phyloP scores from a whole-genome alignment of 2,888 invertebrate species.

The Stictocephala bisonia region DNA sequence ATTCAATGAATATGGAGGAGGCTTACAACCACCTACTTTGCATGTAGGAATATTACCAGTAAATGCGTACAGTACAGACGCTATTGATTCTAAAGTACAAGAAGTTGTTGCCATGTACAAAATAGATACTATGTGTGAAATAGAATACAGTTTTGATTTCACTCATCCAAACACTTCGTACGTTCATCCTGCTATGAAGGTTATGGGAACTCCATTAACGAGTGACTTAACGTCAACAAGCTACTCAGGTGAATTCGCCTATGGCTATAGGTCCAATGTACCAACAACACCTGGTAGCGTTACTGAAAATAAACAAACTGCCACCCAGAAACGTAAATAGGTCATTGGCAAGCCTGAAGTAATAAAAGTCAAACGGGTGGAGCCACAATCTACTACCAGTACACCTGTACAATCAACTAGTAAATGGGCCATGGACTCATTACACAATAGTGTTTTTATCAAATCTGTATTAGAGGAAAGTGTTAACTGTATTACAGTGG shows the following conservation, averaged over 20 bases:
- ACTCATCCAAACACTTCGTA: neutral
- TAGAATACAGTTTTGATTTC: slow-evolving; percentile 8
- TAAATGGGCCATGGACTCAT: too few relatives aligned
- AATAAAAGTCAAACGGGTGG: too few relatives aligned
- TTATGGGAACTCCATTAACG: neutral
- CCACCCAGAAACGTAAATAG: too few relatives aligned
- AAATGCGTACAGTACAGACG: neutral
- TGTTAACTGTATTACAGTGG: too few relatives aligned
- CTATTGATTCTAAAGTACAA: neutral
- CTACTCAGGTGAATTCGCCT: neutral
- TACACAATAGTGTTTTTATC: too few relatives aligned
- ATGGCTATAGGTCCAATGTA: neutral
- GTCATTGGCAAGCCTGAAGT: too few relatives aligned
- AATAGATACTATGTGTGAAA: neutral
- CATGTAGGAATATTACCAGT: slow-evolving; percentile 12
- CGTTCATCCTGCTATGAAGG: slow-evolving; percentile 12
- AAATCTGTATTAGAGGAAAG: too few relatives aligned
- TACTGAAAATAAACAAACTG: too few relatives aligned
- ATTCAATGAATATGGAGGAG: slow-evolving; percentile 10
- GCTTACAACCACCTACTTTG: slow-evolving; percentile 7
- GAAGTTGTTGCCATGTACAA: neutral
- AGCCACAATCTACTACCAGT: too few relatives aligned
- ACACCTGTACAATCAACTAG: too few relatives aligned
- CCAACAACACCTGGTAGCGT: too few relatives aligned
- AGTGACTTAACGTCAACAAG: neutral